Percentiles rank a stretch among this genome's conserved stretches.
Conservation (phyloP, 2,113 vertebrate species). For the Chamaea fasciata region DNA sequence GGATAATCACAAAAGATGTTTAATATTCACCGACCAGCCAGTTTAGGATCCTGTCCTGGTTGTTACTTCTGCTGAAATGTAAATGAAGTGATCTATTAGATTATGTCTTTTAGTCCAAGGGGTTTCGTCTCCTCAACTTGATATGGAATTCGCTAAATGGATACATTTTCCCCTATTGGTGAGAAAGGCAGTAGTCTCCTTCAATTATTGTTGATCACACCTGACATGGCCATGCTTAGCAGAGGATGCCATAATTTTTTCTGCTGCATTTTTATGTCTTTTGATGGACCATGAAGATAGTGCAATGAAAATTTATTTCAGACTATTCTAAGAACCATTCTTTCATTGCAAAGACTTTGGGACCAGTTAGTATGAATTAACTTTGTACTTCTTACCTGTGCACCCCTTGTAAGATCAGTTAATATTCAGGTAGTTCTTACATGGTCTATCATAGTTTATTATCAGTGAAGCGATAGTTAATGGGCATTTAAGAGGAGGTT, state of each 20-base stretch:
- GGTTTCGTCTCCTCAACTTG: neutral
- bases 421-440: neutral
- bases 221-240: neutral
- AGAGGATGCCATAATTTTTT: neutral
- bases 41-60: neutral
- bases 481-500: constrained; percentile 26
- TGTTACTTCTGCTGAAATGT: neutral
- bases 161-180: neutral
- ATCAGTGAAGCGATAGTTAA: constrained; percentile 5
- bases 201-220: neutral
- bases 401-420: neutral
- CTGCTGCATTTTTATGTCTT: neutral
- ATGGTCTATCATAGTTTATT: neutral
- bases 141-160: neutral
- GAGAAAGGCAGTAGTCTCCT: neutral
- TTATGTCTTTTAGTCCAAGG: neutral
- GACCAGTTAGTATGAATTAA: neutral
- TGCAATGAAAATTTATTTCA: neutral
- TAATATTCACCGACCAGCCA: neutral
- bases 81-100: neutral
- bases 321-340: neutral
- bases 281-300: neutral
- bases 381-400: neutral
- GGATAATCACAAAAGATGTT: neutral
- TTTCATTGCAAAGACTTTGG: neutral